A percentile compares a stretch with the other conserved stretches of the same genome.
These are phyloP conservation scores for Leuciscus idus DNA, from an alignment of 2,113 vertebrate species.

Conservation along the genomic window DNA sequence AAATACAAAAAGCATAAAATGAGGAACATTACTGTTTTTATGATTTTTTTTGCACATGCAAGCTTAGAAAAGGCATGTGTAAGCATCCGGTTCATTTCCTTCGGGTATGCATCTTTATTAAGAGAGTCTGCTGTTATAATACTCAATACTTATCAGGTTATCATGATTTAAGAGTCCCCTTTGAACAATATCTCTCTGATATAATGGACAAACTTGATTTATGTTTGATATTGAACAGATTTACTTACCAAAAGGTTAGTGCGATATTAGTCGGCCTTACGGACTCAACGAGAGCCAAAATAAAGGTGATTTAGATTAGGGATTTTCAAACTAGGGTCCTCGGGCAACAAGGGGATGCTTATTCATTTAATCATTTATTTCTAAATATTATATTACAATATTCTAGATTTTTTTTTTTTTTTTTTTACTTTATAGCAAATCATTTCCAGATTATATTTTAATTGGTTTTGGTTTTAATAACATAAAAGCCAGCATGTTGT, in stretches of 20 bases:
- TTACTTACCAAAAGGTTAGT: neutral
- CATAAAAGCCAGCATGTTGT: neutral
- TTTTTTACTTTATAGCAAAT: too few species aligned
- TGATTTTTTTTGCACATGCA: neutral
- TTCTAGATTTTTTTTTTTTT: too few species aligned
- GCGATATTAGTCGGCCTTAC: neutral
- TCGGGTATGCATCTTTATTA: neutral
- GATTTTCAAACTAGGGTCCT: neutral
- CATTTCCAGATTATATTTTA: neutral
- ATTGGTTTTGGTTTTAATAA: neutral
- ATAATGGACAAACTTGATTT: neutral
- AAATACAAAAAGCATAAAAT: neutral
- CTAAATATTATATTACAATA: too few species aligned
- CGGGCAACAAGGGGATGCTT: neutral
- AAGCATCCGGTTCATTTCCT: neutral
- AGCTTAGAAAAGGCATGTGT: neutral
- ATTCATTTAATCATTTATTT: too few species aligned
- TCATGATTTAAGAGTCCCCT: neutral
- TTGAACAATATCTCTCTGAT: neutral
- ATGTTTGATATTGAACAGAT: neutral
- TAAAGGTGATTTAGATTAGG: neutral
- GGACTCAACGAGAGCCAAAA: neutral
- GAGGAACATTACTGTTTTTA: neutral
- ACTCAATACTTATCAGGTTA: neutral
- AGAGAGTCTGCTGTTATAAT: neutral